Evolutionary conservation across 2,888 invertebrate genomes (phyloP), one percentile per base, ranked within the genome.

Genomic region (Taenaris catops): DNA sequence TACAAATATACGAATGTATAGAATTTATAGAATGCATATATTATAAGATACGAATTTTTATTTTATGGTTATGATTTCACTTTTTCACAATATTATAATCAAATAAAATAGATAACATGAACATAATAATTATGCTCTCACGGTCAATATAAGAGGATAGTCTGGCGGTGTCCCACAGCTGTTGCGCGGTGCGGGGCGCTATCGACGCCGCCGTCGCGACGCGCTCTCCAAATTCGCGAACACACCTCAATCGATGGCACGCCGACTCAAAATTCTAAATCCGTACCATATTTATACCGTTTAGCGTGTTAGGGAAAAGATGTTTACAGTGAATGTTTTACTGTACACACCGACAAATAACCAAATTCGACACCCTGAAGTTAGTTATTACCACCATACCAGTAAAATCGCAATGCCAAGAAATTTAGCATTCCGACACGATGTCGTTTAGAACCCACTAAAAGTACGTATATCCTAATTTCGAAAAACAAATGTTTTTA

Each of bases 121-220:
- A 45, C 48, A 52, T 51, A 63, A 62, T 67, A 63, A 69, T 61
- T 56, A 56, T 68, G 58, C 51, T 78, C 84, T 83, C 83, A 86
- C 84, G 78, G 79, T 80, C 69, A 81, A 79, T 72, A 72, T 74
- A 75, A 73, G 53, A 63, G n/a, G 70, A 73, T 67, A 43, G 38
- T 43, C 38, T 48, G 51, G 45, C 38, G 38, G 68, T 66, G 66
- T 68, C 59, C 63, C 70, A 69, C 81, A 80, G 81, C 74, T 78
- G 80, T 73, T 76, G 76, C 69, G 68, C 63, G 68, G 51, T 58
- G 68, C 62, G 68, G 64, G 66, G 70, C 59, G 59, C 65, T 66
- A 59, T 46, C 53, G 55, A 48, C 55, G 54, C 44, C 55, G 54
- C 44, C 58, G 61, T 44, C 58, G 63, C 65, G 63, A 51, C 66